Evolutionary conservation across 2,113 vertebrate species (phyloP).

Genomic region (Loxodonta africana): DNA sequence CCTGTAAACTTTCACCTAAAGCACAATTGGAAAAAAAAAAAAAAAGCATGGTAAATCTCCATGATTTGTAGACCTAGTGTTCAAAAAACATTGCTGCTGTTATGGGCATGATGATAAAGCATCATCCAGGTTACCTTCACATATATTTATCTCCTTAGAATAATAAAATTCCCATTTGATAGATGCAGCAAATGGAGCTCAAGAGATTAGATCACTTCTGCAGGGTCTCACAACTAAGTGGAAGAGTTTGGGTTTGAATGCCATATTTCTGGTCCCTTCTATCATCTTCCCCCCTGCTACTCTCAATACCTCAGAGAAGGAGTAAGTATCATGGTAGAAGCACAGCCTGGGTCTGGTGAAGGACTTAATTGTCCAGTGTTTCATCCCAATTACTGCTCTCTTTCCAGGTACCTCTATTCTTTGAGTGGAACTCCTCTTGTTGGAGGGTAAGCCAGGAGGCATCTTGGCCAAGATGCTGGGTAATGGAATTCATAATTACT

Average conservation of each 20-base stretch:
- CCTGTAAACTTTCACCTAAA: too few relatives aligned
- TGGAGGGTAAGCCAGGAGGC: conserved; percentile 4
- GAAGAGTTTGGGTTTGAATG: neutral
- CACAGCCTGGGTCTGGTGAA: neutral
- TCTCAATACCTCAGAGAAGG: neutral
- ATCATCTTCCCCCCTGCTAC: neutral
- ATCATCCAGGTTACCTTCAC: neutral
- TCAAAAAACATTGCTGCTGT: neutral
- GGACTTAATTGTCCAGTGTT: neutral
- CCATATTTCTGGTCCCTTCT: neutral
- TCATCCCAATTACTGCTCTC: neutral
- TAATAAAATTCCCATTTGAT: neutral
- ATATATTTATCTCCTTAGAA: neutral
- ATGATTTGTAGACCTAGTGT: neutral
- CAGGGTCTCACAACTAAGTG: neutral
- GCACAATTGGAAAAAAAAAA: neutral
- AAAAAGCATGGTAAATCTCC: neutral
- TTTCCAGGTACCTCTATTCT: neutral
- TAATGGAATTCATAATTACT: conserved; percentile 61
- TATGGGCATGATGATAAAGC: neutral
- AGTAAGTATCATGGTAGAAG: neutral
- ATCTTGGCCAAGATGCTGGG: conserved; percentile 24
- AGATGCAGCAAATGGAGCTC: neutral
- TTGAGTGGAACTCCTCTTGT: neutral
- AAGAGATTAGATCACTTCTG: neutral